A percentile compares a stretch with the other conserved stretches of the same genome.
Evolutionary conservation across 2,113 vertebrate genomes (phyloP).

Genomic region (Alouatta palliata): DNA sequence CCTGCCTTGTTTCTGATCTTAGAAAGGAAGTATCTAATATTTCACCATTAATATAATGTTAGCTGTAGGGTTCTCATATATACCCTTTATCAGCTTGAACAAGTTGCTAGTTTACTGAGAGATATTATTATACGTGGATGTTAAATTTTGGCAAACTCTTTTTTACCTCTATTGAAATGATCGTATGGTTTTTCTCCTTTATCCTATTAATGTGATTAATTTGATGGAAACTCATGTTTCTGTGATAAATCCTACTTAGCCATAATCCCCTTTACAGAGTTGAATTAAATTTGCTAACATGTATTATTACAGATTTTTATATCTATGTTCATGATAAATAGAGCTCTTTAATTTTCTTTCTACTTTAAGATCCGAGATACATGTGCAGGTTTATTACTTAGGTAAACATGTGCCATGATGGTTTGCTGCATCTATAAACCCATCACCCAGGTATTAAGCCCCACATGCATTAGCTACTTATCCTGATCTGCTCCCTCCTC

Average conservation of each 20-base stretch:
- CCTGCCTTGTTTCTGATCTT: not conserved
- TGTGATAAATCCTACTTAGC: not conserved
- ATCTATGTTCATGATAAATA: not conserved
- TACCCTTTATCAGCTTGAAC: not conserved
- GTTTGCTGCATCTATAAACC: too few relatives aligned
- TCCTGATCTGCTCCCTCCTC: too few relatives aligned
- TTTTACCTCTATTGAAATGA: not conserved
- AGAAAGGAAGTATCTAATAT: not conserved
- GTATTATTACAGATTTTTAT: not conserved
- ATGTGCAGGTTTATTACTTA: too few relatives aligned
- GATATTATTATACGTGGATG: not conserved
- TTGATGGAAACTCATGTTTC: not conserved
- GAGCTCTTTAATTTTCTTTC: conserved; percentile 6
- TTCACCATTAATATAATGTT: not conserved
- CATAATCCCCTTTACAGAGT: not conserved
- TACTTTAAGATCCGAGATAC: too few relatives aligned
- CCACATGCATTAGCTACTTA: too few relatives aligned
- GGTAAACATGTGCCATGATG: too few relatives aligned
- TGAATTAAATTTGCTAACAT: not conserved
- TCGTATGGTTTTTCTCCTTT: not conserved
- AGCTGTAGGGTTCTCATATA: not conserved
- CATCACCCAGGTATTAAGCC: too few relatives aligned
- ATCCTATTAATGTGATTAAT: not conserved
- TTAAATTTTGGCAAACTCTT: conserved; percentile 33
- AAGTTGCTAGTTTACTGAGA: not conserved